These are phyloP conservation scores for Gryon sp. DNA, from an alignment of 1,140 invertebrate species.

Conservation along the genomic window DNA sequence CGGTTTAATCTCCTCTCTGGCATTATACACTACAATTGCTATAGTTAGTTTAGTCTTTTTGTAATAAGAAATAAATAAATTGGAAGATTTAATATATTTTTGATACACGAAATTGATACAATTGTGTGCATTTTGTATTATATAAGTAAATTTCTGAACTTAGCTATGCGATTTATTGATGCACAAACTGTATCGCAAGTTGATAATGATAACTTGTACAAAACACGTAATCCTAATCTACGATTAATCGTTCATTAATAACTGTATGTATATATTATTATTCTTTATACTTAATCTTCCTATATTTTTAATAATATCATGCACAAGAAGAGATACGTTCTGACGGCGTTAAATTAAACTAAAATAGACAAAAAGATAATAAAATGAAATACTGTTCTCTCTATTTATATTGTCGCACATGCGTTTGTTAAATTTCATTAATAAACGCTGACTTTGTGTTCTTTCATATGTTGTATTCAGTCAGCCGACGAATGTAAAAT, in stretches of 20 bases:
- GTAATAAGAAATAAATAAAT: neutral
- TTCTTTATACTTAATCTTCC: slow-evolving; percentile 48
- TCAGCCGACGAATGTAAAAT: no score
- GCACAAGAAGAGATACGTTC: slow-evolving; percentile 7
- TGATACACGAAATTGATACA: slow-evolving; percentile 41
- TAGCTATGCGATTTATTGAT: neutral
- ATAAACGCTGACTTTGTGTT: slow-evolving; percentile 31
- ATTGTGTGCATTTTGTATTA: slow-evolving; percentile 42
- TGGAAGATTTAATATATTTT: slow-evolving; percentile 55
- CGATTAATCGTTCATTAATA: slow-evolving; percentile 15
- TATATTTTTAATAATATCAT: slow-evolving; percentile 45
- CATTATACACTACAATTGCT: no score
- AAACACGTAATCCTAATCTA: slow-evolving; percentile 27
- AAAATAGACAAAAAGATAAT: slow-evolving; percentile 2
- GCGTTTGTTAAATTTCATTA: slow-evolving; percentile 17
- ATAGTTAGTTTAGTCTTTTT: neutral
- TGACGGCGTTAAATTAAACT: slow-evolving; percentile 19
- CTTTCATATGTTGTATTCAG: slow-evolving; percentile 19
- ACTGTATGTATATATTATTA: slow-evolving; percentile 30
- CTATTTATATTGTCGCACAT: slow-evolving; percentile 20
- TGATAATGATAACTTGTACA: slow-evolving; percentile 42
- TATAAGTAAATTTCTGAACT: slow-evolving; percentile 6
- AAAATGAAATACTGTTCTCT: slow-evolving; percentile 34
- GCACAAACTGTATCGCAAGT: slow-evolving; percentile 11
- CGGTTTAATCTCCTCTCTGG: no score